phyloP scores from a whole-genome alignment of 2,888 invertebrate species.

The Lepidocyrtinus sp. region DNA sequence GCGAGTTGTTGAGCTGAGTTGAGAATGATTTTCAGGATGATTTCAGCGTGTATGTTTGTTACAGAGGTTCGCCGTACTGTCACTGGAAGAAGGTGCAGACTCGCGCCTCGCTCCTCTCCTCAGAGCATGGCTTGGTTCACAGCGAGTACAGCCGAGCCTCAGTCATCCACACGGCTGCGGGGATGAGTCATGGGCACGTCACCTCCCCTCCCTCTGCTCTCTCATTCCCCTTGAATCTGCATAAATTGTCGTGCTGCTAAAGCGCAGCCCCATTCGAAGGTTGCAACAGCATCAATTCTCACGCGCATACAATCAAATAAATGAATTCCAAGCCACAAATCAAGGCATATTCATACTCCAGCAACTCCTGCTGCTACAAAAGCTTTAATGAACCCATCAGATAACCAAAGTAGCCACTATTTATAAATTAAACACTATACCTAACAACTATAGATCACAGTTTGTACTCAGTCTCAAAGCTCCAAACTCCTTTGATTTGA shows the following conservation, averaged over 20 bases:
- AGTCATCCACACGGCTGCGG: conserved; percentile 22
- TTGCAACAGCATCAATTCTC: no score
- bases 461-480: no score
- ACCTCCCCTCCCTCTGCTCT: conserved; percentile 8
- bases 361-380: no score
- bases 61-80: conserved; percentile 27
- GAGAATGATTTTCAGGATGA: conserved; percentile 8
- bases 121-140: neutral
- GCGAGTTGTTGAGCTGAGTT: conserved; percentile 5
- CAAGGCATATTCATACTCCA: no score
- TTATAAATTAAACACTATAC: no score
- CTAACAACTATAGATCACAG: no score
- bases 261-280: no score
- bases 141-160: conserved; percentile 46
- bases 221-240: conserved; percentile 29
- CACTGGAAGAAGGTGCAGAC: conserved; percentile 51
- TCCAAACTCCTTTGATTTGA: no score
- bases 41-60: neutral
- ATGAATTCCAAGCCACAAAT: no score
- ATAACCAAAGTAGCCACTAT: no score
- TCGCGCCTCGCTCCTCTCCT: conserved; percentile 30
- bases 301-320: no score
- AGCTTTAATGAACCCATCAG: no score
- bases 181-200: neutral
- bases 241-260: conserved; percentile 45